These are phyloP conservation scores for Columbina picui DNA, from an alignment of 2,113 vertebrate species.

Conservation along the genomic window DNA sequence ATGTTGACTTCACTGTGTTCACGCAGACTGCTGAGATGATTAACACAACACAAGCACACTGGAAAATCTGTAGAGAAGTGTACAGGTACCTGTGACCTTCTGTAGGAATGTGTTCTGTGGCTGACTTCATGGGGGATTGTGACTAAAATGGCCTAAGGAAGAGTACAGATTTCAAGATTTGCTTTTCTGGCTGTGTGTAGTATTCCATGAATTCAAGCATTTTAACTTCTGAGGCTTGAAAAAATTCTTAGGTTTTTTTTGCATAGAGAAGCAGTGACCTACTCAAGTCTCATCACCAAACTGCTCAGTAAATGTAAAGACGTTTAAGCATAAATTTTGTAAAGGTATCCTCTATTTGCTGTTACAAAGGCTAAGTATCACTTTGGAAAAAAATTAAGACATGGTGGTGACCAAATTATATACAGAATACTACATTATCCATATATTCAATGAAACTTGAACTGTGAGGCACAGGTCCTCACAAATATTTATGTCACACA, in stretches of 20 bases:
- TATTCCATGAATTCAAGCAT: not conserved
- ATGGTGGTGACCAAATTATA: not conserved
- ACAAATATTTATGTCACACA: not conserved
- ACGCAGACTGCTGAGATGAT: not conserved
- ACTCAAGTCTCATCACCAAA: not conserved
- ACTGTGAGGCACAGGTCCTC: not conserved
- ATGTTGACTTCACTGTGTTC: not conserved
- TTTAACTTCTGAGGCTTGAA: not conserved
- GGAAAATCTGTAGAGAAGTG: not conserved
- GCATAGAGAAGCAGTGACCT: not conserved
- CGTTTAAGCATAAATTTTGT: not conserved
- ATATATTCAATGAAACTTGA: not conserved
- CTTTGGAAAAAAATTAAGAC: not conserved
- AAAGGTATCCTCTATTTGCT: not conserved
- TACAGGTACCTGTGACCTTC: not conserved
- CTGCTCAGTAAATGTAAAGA: not conserved
- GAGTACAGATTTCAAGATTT: not conserved
- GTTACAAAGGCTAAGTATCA: not conserved
- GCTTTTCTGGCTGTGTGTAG: not conserved
- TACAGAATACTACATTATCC: not conserved
- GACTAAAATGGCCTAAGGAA: not conserved
- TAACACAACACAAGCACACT: not conserved
- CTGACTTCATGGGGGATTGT: not conserved
- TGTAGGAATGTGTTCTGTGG: not conserved
- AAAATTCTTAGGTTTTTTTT: not conserved